Percentiles rank a stretch among this genome's conserved stretches.
Conservation (phyloP, 2,113 vertebrate genomes). For the Nothocercus nigrocapillus region DNA sequence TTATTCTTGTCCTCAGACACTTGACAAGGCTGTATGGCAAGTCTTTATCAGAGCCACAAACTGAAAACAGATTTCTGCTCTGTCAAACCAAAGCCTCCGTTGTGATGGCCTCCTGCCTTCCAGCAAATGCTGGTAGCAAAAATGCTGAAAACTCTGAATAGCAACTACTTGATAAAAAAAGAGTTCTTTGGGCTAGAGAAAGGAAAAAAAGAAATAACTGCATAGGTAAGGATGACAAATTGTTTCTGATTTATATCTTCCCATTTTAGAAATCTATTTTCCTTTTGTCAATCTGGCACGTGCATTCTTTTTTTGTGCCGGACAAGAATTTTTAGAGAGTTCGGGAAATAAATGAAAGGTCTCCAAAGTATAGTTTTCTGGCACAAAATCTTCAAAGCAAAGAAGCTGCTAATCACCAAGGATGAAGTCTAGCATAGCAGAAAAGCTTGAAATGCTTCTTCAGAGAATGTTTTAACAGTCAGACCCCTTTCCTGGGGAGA, state of each 20-base stretch:
- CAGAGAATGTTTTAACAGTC: conserved; percentile 70
- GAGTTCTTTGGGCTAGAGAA: background rate
- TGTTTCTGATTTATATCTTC: background rate
- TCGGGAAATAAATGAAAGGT: conserved; percentile 68
- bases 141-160: background rate
- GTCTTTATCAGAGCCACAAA: conserved; percentile 9
- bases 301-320: conserved; percentile 46
- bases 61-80: conserved; percentile 24
- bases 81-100: background rate
- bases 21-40: background rate
- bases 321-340: conserved; percentile 57
- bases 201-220: background rate
- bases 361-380: conserved; percentile 65
- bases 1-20: background rate
- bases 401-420: conserved; percentile 58
- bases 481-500: conserved; percentile 22
- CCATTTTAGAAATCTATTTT: background rate
- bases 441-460: conserved; percentile 58
- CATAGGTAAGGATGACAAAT: background rate
- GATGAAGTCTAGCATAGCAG: conserved; percentile 49
- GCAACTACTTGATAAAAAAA: background rate
- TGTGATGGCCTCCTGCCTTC: background rate
- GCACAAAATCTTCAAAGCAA: conserved; percentile 66
- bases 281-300: conserved; percentile 34
- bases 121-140: background rate